Conservation (phyloP, 2,888 invertebrate genomes). For the Mayetiola destructor region DNA sequence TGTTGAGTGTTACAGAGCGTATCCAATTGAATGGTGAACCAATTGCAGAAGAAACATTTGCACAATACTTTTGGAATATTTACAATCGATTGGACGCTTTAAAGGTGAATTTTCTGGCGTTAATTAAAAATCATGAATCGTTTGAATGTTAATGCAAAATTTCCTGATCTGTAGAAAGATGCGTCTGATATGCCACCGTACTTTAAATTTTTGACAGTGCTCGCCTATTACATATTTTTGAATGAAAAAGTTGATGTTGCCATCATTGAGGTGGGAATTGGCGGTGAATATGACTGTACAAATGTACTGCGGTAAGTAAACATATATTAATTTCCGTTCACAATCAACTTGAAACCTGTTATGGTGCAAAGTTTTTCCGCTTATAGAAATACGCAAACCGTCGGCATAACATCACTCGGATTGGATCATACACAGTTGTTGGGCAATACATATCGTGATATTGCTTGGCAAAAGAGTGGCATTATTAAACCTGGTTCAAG, state of each 20-base stretch:
- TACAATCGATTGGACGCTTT: slow-evolving; percentile 45
- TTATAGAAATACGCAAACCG: slow-evolving; percentile 59
- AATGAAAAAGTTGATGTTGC: slow-evolving; percentile 80
- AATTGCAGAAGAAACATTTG: slow-evolving; percentile 57
- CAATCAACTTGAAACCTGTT: slow-evolving; percentile 4
- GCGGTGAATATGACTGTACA: slow-evolving; percentile 86
- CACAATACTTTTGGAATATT: slow-evolving; percentile 66
- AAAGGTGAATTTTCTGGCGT: slow-evolving; percentile 30
- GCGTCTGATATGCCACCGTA: slow-evolving; percentile 76
- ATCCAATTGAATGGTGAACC: slow-evolving; percentile 76
- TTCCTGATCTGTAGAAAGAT: slow-evolving; percentile 35
- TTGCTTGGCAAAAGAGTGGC: slow-evolving; percentile 91
- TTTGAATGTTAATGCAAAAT: not conserved
- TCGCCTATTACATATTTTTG: slow-evolving; percentile 80
- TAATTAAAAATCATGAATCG: not conserved
- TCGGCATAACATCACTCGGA: slow-evolving; percentile 82
- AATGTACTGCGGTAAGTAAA: slow-evolving; percentile 64
- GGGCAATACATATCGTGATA: slow-evolving; percentile 69
- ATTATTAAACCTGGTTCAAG: slow-evolving; percentile 67
- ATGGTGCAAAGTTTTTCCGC: not conserved
- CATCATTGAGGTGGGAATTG: slow-evolving; percentile 93
- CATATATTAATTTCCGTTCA: too few relatives aligned
- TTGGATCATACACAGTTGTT: slow-evolving; percentile 74
- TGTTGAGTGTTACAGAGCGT: slow-evolving; percentile 81
- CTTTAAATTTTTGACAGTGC: slow-evolving; percentile 84